Conservation (phyloP, 2,888 invertebrate species). For the Desoria tigrina region DNA sequence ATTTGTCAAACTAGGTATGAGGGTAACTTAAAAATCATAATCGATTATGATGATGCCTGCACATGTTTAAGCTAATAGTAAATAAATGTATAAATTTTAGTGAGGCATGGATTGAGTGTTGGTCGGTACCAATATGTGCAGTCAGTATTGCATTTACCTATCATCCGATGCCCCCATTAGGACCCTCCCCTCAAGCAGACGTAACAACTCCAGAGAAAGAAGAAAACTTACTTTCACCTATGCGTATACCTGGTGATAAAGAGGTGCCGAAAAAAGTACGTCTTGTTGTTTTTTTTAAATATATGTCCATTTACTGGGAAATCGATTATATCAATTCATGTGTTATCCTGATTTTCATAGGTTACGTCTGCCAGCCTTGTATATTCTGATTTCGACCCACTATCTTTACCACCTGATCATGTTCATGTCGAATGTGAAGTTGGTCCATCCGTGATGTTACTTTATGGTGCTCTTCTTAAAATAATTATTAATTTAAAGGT, state of each 20-base stretch:
- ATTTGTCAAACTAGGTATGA: constrained; percentile 68
- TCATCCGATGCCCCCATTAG: constrained; percentile 86
- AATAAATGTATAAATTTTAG: too few relatives aligned
- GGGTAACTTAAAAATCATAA: neutral
- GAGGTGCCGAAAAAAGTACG: constrained; percentile 40
- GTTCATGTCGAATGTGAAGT: constrained; percentile 92
- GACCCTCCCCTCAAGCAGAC: constrained; percentile 85
- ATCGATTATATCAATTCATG: neutral
- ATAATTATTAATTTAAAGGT: constrained; percentile 84
- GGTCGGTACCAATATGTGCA: constrained; percentile 92
- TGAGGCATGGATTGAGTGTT: constrained; percentile 90
- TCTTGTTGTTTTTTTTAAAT: neutral
- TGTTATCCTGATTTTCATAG: constrained; percentile 55
- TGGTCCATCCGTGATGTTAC: constrained; percentile 84
- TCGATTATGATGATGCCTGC: neutral
- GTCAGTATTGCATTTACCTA: constrained; percentile 87
- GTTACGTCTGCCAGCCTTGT: constrained; percentile 25
- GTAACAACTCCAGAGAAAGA: constrained; percentile 93
- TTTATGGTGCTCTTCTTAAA: constrained; percentile 88
- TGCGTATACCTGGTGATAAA: constrained; percentile 71
- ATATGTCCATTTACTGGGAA: neutral
- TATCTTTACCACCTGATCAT: constrained; percentile 79
- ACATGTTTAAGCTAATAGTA: neutral
- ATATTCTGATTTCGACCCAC: constrained; percentile 73
- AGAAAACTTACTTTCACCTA: constrained; percentile 85